phyloP scores from a whole-genome alignment of 1,140 invertebrate species.

The Lethrus apterus region DNA sequence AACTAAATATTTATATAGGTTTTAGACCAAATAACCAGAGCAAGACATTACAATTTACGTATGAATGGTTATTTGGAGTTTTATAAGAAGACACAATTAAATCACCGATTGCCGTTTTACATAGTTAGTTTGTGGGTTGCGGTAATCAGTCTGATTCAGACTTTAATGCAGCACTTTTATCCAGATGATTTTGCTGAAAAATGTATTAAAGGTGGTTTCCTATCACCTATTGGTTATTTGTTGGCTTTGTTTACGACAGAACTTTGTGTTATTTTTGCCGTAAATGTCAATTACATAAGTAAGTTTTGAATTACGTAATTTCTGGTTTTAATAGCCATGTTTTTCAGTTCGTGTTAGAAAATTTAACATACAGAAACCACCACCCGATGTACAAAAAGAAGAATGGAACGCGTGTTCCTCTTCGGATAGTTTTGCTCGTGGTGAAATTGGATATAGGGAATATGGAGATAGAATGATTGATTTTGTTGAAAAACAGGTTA shows the following conservation, averaged over 20 bases:
- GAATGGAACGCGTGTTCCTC: constrained; percentile 49
- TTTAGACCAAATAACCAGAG: constrained; percentile 50
- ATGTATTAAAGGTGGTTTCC: constrained; percentile 47
- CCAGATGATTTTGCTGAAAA: constrained; percentile 51
- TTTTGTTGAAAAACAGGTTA: constrained; percentile 56
- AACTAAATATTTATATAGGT: constrained; percentile 35
- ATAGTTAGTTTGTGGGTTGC: constrained; percentile 57
- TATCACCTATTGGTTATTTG: constrained; percentile 53
- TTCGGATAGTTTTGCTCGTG: constrained; percentile 44
- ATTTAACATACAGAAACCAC: constrained; percentile 50
- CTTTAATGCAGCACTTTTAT: constrained; percentile 56
- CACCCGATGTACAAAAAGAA: constrained; percentile 50
- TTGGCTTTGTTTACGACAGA: constrained; percentile 49
- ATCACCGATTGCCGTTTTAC: constrained; percentile 53
- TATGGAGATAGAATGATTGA: constrained; percentile 50
- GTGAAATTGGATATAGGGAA: constrained; percentile 51
- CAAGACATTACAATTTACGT: constrained; percentile 50
- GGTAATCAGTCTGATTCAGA: constrained; percentile 49
- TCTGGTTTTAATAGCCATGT: background rate
- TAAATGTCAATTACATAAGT: constrained; percentile 54
- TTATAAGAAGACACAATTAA: constrained; percentile 53
- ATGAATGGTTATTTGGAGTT: constrained; percentile 60
- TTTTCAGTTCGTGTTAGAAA: constrained; percentile 47
- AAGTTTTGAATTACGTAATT: constrained; percentile 29
- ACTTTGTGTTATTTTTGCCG: constrained; percentile 46